These are phyloP conservation scores for Etheostoma perlongum DNA, from an alignment of 2,797 vertebrate species.

Conservation along the genomic window DNA sequence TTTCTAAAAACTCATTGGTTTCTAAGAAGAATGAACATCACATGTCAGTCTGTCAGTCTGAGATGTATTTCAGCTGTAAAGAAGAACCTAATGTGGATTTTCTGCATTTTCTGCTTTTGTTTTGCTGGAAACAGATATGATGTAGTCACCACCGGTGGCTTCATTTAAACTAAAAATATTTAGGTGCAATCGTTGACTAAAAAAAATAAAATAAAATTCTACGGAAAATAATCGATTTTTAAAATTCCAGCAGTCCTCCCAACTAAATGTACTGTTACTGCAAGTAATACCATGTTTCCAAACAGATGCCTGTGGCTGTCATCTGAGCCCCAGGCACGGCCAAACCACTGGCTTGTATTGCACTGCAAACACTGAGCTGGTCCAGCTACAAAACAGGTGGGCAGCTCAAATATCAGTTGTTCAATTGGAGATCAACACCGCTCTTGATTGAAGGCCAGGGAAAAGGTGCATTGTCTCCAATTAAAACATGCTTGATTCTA, in stretches of 20 bases:
- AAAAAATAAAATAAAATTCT: too few species aligned
- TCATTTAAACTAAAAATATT: too few species aligned
- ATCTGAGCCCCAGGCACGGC: neutral
- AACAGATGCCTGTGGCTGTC: constrained; percentile 19
- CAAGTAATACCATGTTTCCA: constrained; percentile 25
- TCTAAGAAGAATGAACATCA: too few species aligned
- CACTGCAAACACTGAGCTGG: constrained; percentile 36
- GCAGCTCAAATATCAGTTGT: constrained; percentile 47
- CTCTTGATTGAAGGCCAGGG: constrained; percentile 50
- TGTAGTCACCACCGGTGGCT: too few species aligned
- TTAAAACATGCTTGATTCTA: constrained; percentile 61
- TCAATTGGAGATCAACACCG: constrained; percentile 45
- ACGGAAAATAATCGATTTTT: too few species aligned
- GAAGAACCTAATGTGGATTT: too few species aligned
- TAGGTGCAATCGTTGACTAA: too few species aligned
- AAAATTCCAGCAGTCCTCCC: neutral
- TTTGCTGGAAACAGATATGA: too few species aligned
- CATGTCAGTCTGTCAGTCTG: too few species aligned
- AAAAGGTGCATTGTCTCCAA: constrained; percentile 47
- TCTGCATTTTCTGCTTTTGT: too few species aligned
- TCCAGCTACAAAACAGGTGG: constrained; percentile 50
- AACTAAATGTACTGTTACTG: constrained; percentile 14
- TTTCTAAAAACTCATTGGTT: too few species aligned
- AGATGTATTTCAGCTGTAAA: too few species aligned
- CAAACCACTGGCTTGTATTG: constrained; percentile 5